Conservation (phyloP, 2,888 invertebrate species). For the Schrankia costaestrigalis region DNA sequence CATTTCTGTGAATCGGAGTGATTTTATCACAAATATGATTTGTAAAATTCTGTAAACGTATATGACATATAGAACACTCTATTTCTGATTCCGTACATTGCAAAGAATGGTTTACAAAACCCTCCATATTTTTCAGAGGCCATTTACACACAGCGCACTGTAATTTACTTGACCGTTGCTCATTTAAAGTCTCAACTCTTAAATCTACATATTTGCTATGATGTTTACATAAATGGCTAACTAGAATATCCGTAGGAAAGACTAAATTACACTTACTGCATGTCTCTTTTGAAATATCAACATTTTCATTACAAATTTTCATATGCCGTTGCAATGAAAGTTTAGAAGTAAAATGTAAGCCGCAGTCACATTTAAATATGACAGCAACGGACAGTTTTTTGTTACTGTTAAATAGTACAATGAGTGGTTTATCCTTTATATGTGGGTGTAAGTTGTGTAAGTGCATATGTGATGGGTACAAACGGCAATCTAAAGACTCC, state of each 20-base stretch:
- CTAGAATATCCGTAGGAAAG: slow-evolving; percentile 39
- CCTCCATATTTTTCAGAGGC: too few species aligned
- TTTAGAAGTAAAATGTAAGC: slow-evolving; percentile 39
- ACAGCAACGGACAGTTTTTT: slow-evolving; percentile 7
- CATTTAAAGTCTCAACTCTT: slow-evolving; percentile 4
- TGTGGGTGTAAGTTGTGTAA: slow-evolving; percentile 1
- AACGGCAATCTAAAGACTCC: slow-evolving; percentile 1
- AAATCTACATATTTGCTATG: slow-evolving; percentile 29
- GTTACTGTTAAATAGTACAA: background rate
- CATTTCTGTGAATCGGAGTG: too few species aligned
- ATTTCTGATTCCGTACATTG: too few species aligned
- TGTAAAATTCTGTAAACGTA: too few species aligned
- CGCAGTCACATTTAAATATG: slow-evolving; percentile 41
- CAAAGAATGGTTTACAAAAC: too few species aligned
- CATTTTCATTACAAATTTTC: slow-evolving; percentile 14
- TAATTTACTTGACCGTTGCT: too few species aligned
- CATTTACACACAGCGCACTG: too few species aligned
- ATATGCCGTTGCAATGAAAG: slow-evolving; percentile 34
- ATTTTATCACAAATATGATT: too few species aligned
- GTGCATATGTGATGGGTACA: background rate
- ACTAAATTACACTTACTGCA: slow-evolving; percentile 43
- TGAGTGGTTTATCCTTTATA: slow-evolving; percentile 1
- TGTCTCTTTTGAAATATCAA: slow-evolving; percentile 29
- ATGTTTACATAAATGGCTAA: slow-evolving; percentile 42
- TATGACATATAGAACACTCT: too few species aligned